Percentiles rank a stretch among this genome's conserved stretches.
Conservation (phyloP, 2,797 vertebrate genomes). For the Otolemur crassicaudatus region DNA sequence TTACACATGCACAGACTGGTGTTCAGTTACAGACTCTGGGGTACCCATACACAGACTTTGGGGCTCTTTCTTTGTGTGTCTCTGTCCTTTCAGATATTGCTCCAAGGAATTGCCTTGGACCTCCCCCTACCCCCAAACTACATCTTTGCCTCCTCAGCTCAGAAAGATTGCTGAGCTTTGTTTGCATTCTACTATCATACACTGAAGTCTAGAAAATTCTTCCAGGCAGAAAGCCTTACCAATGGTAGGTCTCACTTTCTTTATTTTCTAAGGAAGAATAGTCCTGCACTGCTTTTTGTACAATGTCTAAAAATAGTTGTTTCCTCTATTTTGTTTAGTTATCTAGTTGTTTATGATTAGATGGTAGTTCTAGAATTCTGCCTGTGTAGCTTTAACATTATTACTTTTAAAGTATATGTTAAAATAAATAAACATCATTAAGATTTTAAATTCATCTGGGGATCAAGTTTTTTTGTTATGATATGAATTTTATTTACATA, state of each 20-base stretch:
- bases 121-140: neutral
- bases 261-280: neutral
- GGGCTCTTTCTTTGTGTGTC: neutral
- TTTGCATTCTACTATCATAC: neutral
- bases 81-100: neutral
- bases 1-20: neutral
- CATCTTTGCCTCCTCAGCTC: neutral
- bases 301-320: neutral
- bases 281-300: neutral
- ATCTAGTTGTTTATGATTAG: neutral
- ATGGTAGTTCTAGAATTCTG: neutral
- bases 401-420: neutral
- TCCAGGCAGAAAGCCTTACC: neutral
- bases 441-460: slow-evolving; percentile 12
- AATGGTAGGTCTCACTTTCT: neutral
- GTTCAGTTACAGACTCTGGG: neutral
- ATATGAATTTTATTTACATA: slow-evolving; percentile 40
- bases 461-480: neutral
- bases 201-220: neutral
- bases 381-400: neutral
- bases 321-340: neutral
- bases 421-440: neutral
- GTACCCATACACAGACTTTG: neutral
- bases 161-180: neutral
- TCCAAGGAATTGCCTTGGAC: neutral